These are phyloP conservation scores for Seladonia tumulorum DNA, from an alignment of 2,888 invertebrate species.

Conservation along the genomic window DNA sequence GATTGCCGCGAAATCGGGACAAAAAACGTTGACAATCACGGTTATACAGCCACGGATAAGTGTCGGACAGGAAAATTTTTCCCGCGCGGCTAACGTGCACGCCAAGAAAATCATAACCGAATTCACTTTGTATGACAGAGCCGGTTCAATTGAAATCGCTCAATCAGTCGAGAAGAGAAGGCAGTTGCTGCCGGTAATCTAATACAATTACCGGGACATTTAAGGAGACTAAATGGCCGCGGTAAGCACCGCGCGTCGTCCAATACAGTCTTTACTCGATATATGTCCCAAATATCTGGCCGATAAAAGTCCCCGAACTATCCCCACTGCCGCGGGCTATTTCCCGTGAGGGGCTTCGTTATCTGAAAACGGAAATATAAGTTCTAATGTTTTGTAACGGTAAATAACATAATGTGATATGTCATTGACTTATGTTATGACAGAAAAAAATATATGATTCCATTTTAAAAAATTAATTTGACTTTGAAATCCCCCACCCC, in stretches of 20 bases:
- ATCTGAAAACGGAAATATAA: no score
- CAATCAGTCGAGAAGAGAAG: constrained; percentile 70
- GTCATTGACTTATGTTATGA: no score
- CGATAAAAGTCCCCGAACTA: no score
- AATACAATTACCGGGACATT: constrained; percentile 66
- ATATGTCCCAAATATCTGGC: no score
- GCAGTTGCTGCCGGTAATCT: constrained; percentile 66
- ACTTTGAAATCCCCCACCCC: no score
- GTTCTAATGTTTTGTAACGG: no score
- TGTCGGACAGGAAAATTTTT: neutral
- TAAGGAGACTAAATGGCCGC: constrained; percentile 15
- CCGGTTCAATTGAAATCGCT: constrained; percentile 77
- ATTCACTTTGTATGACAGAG: constrained; percentile 73
- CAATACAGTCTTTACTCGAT: neutral
- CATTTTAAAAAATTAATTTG: no score
- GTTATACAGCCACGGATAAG: neutral
- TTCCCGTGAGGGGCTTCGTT: no score
- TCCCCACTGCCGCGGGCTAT: no score
- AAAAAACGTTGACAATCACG: neutral
- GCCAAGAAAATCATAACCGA: constrained; percentile 60
- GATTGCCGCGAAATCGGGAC: neutral
- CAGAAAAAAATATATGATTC: no score
- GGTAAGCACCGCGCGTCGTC: neutral
- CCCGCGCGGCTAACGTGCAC: neutral
- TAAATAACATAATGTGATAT: no score